Conservation (phyloP, 2,113 vertebrate species). For the Nicator chloris region DNA sequence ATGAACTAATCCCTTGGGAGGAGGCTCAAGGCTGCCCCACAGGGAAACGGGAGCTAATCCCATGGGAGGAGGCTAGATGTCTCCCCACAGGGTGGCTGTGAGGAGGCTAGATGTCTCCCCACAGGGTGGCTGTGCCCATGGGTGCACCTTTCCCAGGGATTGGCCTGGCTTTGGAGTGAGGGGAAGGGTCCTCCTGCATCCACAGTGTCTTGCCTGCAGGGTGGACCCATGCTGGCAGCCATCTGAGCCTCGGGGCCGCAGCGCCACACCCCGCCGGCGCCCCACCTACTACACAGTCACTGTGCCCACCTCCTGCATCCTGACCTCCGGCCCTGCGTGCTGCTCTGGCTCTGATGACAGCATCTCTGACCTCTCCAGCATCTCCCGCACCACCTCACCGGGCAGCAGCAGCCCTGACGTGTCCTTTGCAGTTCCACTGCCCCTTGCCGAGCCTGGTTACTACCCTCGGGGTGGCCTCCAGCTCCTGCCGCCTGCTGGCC, state of each 20-base stretch:
- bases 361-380: constrained; percentile 27
- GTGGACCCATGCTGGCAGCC: background rate
- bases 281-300: constrained; percentile 25
- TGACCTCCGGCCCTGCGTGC: background rate
- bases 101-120: background rate
- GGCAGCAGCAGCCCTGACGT: constrained; percentile 16
- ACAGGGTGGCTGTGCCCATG: accelerated
- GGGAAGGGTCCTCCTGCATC: accelerated
- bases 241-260: background rate
- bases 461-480: background rate
- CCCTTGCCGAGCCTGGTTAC: background rate
- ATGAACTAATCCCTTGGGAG: background rate
- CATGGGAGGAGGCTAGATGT: background rate
- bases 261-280: background rate
- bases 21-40: background rate
- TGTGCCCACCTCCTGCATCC: background rate
- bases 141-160: background rate
- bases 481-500: background rate
- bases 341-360: constrained; percentile 15
- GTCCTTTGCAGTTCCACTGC: background rate
- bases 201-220: background rate
- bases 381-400: background rate
- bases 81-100: no score
- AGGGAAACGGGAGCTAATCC: background rate
- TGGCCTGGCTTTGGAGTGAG: background rate